Conservation (phyloP, 2,797 vertebrate genomes). For the Saxicola maurus region DNA sequence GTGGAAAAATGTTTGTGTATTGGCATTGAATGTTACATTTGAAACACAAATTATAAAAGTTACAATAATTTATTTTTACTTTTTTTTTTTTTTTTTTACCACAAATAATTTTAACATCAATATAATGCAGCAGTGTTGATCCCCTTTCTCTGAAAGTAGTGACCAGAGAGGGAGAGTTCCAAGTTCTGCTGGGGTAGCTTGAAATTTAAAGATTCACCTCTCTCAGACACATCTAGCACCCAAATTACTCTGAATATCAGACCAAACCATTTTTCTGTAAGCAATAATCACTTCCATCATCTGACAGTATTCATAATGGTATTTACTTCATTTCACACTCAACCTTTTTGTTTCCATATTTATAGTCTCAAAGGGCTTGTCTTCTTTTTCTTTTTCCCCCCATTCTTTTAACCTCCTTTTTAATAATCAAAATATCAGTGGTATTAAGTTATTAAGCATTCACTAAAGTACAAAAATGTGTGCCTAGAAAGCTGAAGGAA, state of each 20-base stretch:
- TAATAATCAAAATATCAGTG: neutral
- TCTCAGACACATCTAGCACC: neutral
- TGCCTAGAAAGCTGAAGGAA: neutral
- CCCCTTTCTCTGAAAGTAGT: neutral
- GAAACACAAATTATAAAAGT: neutral
- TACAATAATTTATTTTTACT: neutral
- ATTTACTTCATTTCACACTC: neutral
- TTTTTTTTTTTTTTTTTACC: neutral
- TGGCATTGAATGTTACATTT: neutral
- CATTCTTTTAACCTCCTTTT: neutral
- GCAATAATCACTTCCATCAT: neutral
- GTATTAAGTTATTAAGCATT: neutral
- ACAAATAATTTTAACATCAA: neutral
- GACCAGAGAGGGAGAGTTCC: neutral
- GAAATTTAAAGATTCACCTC: neutral
- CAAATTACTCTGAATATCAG: neutral
- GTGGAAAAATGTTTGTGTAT: neutral
- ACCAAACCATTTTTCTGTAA: neutral
- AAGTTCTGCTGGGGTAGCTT: neutral
- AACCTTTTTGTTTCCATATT: neutral
- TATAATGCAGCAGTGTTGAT: neutral
- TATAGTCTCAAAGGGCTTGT: neutral
- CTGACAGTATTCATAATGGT: neutral
- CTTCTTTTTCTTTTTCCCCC: neutral
- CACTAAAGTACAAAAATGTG: fast-evolving